Evolutionary conservation across 2,113 vertebrate species (phyloP).

Genomic region (Spermophilus dauricus): DNA sequence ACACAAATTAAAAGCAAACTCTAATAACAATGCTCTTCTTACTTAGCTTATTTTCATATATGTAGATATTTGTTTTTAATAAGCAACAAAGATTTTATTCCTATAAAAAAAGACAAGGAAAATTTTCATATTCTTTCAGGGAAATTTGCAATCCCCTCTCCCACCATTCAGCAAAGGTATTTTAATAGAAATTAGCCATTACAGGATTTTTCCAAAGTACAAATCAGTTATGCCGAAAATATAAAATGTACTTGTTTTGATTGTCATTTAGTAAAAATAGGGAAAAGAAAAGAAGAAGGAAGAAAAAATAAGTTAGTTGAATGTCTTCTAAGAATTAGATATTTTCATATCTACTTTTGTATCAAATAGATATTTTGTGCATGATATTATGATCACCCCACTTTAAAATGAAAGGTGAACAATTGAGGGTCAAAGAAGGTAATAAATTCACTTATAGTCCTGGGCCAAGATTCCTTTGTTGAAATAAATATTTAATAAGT

Average conservation of each 20-base stretch:
- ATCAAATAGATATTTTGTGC: neutral
- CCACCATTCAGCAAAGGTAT: neutral
- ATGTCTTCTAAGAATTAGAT: neutral
- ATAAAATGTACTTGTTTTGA: neutral
- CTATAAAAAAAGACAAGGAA: neutral
- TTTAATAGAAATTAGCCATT: neutral
- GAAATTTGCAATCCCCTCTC: neutral
- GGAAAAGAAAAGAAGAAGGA: neutral
- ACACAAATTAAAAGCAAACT: neutral
- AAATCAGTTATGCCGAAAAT: neutral
- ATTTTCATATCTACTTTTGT: neutral
- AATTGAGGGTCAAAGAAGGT: neutral
- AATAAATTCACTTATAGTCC: conserved; percentile 7
- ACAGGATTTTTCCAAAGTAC: neutral
- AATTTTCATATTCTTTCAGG: neutral
- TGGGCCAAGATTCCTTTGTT: neutral
- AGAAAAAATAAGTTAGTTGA: neutral
- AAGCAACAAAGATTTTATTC: neutral
- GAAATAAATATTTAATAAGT: conserved; percentile 31
- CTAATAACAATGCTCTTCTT: neutral
- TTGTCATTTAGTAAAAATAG: neutral
- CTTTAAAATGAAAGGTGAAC: neutral
- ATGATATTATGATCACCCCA: neutral
- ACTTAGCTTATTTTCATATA: neutral
- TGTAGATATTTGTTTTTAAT: conserved; percentile 37